Evolutionary conservation across 2,888 invertebrate species (phyloP).

Genomic region (Crematogaster levior): DNA sequence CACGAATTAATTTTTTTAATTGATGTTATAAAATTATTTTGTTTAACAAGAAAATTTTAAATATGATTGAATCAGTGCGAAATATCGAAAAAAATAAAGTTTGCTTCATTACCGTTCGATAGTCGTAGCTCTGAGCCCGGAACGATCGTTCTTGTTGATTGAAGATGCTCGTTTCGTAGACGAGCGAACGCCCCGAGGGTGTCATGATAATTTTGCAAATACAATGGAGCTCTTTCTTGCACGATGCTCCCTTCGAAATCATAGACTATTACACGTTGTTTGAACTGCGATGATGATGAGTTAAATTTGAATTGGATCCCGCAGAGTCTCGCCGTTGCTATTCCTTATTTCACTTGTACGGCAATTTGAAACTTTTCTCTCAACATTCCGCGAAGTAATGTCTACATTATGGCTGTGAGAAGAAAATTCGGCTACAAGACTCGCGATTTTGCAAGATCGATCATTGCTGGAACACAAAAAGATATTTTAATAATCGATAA

Average conservation of each 20-base stretch:
- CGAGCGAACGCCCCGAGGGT: constrained; percentile 66
- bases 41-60: not conserved
- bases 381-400: not conserved
- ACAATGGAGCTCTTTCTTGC: constrained; percentile 67
- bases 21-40: not conserved
- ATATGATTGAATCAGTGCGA: not conserved
- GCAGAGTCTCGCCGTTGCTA: constrained; percentile 28
- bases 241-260: constrained; percentile 59
- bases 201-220: constrained; percentile 70
- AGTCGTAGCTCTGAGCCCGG: constrained; percentile 24
- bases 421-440: not conserved
- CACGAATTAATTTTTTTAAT: not conserved
- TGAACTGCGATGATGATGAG: constrained; percentile 60
- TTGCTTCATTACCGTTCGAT: constrained; percentile 9
- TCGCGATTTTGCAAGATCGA: not conserved
- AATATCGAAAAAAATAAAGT: not conserved
- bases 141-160: constrained; percentile 46
- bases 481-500: too few relatives aligned
- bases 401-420: not conserved
- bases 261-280: constrained; percentile 66
- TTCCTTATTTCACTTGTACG: constrained; percentile 30
- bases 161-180: constrained; percentile 66
- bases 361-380: constrained; percentile 46
- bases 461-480: not conserved
- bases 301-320: constrained; percentile 67